Conservation (phyloP, 35 echinoderm and acorn worm genomes). For the Strongylocentrotus purpuratus region DNA sequence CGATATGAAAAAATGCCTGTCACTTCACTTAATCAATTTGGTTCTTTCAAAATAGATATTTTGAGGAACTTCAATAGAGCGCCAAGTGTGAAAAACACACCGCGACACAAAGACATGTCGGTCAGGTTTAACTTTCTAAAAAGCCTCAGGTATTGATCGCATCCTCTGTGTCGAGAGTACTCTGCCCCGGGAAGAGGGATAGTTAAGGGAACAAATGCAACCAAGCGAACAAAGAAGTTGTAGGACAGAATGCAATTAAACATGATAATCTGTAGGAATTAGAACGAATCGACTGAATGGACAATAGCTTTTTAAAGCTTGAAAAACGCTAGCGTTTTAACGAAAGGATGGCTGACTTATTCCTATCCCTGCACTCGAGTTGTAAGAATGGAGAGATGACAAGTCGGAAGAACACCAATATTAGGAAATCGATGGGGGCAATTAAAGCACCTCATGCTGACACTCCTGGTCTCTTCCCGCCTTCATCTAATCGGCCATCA, state of each 20-base stretch:
- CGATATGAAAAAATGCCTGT: slow-evolving; percentile 35
- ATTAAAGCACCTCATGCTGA: slow-evolving; percentile 49
- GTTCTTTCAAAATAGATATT: slow-evolving; percentile 14
- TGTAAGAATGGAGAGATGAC: not conserved
- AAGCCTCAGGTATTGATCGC: not conserved
- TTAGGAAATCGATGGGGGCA: slow-evolving; percentile 48
- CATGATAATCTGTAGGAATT: not conserved
- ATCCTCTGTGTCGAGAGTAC: not conserved
- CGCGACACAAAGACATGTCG: not conserved
- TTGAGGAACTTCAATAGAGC: not conserved
- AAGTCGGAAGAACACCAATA: not conserved
- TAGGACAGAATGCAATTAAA: not conserved
- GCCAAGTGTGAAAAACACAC: slow-evolving; percentile 33
- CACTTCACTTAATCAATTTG: slow-evolving; percentile 21
- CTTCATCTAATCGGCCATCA: slow-evolving; percentile 42
- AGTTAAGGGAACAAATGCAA: slow-evolving; percentile 3
- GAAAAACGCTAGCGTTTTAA: not conserved
- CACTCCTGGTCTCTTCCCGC: not conserved
- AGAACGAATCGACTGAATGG: not conserved
- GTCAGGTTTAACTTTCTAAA: slow-evolving; percentile 36
- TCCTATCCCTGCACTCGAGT: not conserved
- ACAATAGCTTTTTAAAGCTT: not conserved
- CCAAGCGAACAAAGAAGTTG: not conserved
- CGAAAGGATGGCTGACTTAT: slow-evolving; percentile 13
- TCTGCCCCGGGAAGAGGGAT: not conserved